phyloP scores from a whole-genome alignment of 2,797 vertebrate genomes.

The Sus cebifrons region DNA sequence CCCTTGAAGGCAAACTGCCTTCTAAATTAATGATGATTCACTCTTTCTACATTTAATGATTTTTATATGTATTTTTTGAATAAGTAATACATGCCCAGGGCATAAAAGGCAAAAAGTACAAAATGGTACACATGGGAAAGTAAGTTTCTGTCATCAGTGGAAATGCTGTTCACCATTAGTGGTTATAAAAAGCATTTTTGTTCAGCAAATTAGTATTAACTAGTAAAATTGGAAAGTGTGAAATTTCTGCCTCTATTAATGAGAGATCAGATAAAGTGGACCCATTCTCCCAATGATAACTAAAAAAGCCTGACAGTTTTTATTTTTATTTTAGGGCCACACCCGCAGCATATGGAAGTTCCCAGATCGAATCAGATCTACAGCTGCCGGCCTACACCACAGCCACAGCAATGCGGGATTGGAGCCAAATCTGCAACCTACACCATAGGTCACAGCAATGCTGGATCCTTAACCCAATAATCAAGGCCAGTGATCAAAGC shows the following conservation, averaged over 20 bases:
- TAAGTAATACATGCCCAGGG: slow-evolving; percentile 18
- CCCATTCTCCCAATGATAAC: neutral
- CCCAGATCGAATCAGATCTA: no score
- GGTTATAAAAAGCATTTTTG: neutral
- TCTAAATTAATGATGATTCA: slow-evolving; percentile 57
- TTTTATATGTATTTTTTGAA: slow-evolving; percentile 50
- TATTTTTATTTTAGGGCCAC: neutral
- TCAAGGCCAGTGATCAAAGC: no score
- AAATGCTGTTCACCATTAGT: neutral
- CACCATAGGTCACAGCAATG: no score
- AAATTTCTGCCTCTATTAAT: slow-evolving; percentile 8
- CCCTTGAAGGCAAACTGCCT: slow-evolving; percentile 26
- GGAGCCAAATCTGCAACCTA: no score
- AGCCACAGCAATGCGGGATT: no score
- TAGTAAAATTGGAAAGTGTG: neutral
- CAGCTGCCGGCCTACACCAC: no score
- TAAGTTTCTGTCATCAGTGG: neutral
- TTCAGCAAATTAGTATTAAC: slow-evolving; percentile 21
- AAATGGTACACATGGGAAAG: neutral
- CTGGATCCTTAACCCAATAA: no score
- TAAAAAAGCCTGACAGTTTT: neutral
- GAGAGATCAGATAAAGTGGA: neutral
- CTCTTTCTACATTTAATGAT: slow-evolving; percentile 59
- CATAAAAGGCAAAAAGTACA: neutral
- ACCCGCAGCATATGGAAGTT: no score